Conservation (phyloP, 2,888 invertebrate genomes). For the Zaprionus obscuricornis region DNA sequence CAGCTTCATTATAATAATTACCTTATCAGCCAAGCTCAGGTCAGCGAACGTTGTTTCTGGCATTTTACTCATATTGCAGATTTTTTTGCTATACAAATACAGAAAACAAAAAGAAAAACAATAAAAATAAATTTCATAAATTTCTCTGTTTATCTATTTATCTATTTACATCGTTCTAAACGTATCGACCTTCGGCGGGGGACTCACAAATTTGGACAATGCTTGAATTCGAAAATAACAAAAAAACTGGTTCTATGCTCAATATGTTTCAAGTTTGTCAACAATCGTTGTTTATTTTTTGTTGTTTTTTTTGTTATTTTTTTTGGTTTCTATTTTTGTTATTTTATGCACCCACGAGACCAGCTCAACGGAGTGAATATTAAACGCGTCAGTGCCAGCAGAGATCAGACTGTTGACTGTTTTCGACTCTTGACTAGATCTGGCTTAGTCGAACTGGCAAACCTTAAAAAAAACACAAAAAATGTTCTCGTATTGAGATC, state of each 20-base stretch:
- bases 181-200: slow-evolving; percentile 57
- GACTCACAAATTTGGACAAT: slow-evolving; percentile 57
- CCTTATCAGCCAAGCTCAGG: slow-evolving; percentile 79
- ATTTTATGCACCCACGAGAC: slow-evolving; percentile 53
- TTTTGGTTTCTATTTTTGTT: too few species aligned
- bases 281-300: slow-evolving; percentile 30
- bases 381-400: slow-evolving; percentile 30
- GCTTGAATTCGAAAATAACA: too few species aligned
- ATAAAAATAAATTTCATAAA: background rate
- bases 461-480: too few species aligned
- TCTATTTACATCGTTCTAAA: slow-evolving; percentile 19
- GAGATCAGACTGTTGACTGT: slow-evolving; percentile 41
- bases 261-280: slow-evolving; percentile 45
- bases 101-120: too few species aligned
- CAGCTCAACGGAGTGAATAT: slow-evolving; percentile 37
- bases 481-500: slow-evolving; percentile 34
- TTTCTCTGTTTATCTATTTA: too few species aligned
- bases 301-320: slow-evolving; percentile 8
- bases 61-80: slow-evolving; percentile 61
- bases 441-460: slow-evolving; percentile 8
- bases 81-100: too few species aligned
- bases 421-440: slow-evolving; percentile 52
- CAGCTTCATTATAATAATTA: too few species aligned
- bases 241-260: slow-evolving; percentile 60
- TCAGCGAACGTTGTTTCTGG: slow-evolving; percentile 81